These are phyloP conservation scores for Periplaneta americana DNA, from an alignment of 1,140 invertebrate genomes.

Conservation along the genomic window DNA sequence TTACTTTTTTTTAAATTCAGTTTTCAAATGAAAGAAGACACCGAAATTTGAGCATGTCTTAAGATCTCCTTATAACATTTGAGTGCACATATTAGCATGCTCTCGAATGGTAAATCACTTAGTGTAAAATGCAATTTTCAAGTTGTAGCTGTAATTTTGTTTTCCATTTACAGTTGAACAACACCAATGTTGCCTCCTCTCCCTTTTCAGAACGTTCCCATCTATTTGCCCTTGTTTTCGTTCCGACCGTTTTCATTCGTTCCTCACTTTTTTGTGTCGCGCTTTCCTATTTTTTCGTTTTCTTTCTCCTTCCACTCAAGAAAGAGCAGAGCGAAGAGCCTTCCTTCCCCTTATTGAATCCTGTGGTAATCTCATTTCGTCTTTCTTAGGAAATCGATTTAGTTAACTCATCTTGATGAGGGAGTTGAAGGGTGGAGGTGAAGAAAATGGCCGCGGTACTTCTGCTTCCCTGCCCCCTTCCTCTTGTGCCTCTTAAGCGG, in stretches of 20 bases:
- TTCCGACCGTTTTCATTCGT: neutral
- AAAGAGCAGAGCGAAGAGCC: too few relatives aligned
- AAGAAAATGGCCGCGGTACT: neutral
- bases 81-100: too few relatives aligned
- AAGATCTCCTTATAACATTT: too few relatives aligned
- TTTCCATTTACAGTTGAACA: neutral
- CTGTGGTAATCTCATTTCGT: neutral
- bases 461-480: neutral
- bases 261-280: neutral
- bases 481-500: too few relatives aligned
- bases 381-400: neutral
- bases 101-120: too few relatives aligned
- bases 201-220: neutral
- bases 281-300: neutral
- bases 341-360: neutral
- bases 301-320: too few relatives aligned
- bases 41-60: too few relatives aligned
- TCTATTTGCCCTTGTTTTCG: neutral
- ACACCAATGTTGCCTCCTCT: neutral
- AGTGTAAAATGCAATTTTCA: too few relatives aligned
- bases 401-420: neutral
- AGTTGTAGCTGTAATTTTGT: neutral
- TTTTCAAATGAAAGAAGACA: too few relatives aligned
- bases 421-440: neutral
- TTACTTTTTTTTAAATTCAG: too few relatives aligned